Percentiles rank a stretch among this genome's conserved stretches.
These are phyloP conservation scores for Petrolisthes manimaculis DNA, from an alignment of 2,888 invertebrate species.

Conservation along the genomic window DNA sequence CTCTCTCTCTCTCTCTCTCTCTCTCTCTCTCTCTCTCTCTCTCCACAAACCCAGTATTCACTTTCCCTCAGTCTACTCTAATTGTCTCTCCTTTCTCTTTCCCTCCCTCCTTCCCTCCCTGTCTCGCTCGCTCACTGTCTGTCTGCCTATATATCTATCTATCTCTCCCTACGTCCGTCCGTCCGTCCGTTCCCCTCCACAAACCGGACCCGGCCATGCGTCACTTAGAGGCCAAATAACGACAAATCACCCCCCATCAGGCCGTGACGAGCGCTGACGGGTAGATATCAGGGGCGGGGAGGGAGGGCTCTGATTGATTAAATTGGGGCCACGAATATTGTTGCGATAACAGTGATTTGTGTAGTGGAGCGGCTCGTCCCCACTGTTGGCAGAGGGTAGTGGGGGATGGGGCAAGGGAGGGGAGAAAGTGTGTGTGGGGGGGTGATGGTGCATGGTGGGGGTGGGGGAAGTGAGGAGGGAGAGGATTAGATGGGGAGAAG, in stretches of 20 bases:
- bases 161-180: neutral
- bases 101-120: neutral
- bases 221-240: constrained; percentile 33
- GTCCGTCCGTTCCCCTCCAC: neutral
- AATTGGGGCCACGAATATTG: constrained; percentile 28
- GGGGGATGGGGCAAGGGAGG: neutral
- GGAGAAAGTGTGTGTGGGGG: neutral
- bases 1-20: neutral
- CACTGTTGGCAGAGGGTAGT: no score
- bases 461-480: neutral
- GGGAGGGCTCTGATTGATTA: constrained; percentile 29
- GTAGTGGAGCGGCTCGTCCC: constrained; percentile 10
- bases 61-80: neutral
- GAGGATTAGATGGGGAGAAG: neutral
- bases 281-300: constrained; percentile 12
- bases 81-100: neutral
- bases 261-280: constrained; percentile 26
- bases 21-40: neutral
- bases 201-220: constrained; percentile 12
- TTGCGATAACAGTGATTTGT: constrained; percentile 31
- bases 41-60: neutral
- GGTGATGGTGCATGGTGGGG: neutral
- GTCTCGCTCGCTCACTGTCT: neutral
- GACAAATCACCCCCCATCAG: constrained; percentile 27
- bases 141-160: no score